Conservation (phyloP, 2,113 vertebrate genomes). For the Alligator mississippiensis region DNA sequence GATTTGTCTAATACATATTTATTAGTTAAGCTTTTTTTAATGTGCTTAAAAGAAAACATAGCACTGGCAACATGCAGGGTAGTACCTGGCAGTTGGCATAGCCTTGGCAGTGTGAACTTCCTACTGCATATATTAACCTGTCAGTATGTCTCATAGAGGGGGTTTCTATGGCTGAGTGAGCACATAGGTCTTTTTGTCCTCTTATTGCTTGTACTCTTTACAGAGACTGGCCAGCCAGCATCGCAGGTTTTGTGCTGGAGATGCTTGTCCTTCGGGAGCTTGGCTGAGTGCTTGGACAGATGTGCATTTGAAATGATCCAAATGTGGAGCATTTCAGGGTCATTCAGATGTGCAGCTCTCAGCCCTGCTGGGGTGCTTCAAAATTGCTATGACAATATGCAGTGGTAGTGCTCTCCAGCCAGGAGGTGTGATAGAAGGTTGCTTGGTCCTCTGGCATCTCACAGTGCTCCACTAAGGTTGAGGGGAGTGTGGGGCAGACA, state of each 20-base stretch:
- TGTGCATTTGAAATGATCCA: no score
- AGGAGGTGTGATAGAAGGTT: no score
- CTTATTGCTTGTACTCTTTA: background rate
- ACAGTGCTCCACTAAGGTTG: no score
- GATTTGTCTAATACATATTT: background rate
- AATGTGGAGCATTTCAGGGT: background rate
- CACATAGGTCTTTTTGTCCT: background rate
- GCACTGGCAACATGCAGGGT: fast-evolving
- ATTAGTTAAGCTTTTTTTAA: background rate
- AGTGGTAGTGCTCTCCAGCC: no score
- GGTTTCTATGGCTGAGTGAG: background rate
- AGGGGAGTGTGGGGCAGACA: no score
- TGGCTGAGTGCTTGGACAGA: background rate
- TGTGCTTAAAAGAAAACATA: fast-evolving
- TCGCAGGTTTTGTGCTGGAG: background rate
- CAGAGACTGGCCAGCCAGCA: background rate
- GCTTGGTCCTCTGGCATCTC: no score
- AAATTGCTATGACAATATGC: no score
- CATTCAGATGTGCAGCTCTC: no score
- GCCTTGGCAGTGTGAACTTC: fast-evolving
- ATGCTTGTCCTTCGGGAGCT: background rate
- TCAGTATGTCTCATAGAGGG: background rate
- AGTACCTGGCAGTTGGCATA: background rate
- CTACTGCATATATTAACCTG: fast-evolving
- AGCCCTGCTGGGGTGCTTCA: no score